Base-by-base conservation (phyloP, 2,888 invertebrate genomes). In the Scaptodrosophila latifasciaeformis region DNA sequence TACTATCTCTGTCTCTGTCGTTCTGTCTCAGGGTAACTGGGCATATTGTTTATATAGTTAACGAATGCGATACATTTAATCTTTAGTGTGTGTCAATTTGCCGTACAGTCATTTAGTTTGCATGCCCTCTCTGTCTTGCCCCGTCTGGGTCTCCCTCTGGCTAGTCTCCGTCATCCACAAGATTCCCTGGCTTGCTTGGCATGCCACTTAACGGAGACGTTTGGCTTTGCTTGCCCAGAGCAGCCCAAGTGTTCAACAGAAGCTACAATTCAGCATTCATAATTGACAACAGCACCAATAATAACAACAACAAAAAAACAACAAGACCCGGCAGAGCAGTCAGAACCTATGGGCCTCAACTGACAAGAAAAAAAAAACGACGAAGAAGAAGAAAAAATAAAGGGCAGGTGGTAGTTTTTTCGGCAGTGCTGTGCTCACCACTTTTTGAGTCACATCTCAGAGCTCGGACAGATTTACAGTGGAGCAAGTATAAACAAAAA, bases 381-480 rank as follows among this genome's bases (percentile, higher is more conserved):
- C 49, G 42, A 62, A 37, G 49, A 54, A 49, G n/a, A n/a, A n/a
- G 34, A 34, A 15, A n/a, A 72, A 70, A 77, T 66, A 67, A 83
- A 81, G 70, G 84, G 83, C 83, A 83, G 83, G 83, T 83, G 83
- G 81, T 83, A 81, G 77, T 70, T 83, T 72, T 71, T 82, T 81
- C 67, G 68, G 67, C 66, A 67, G 67, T 76, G 66, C 64, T 70
- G 59, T 63, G 59, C 72, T 58, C 53, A 69, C 55, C 57, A 60
- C 76, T 81, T 60, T 64, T 55, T 72, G 71, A 71, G 70, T 82
- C 58, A 71, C 47, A n/a, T 62, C 68, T 65, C 63, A 49, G 13
- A 47, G 61, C 61, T 60, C 59, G 72, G 71, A 59, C 72, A 65
- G 67, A 72, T 64, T 70, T 71, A 84, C 84, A 81, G 80, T 84